A percentile compares a stretch with the other conserved stretches of the same genome.
Evolutionary conservation across 2,113 vertebrate genomes (phyloP).

Genomic region (Brachirus orientalis): DNA sequence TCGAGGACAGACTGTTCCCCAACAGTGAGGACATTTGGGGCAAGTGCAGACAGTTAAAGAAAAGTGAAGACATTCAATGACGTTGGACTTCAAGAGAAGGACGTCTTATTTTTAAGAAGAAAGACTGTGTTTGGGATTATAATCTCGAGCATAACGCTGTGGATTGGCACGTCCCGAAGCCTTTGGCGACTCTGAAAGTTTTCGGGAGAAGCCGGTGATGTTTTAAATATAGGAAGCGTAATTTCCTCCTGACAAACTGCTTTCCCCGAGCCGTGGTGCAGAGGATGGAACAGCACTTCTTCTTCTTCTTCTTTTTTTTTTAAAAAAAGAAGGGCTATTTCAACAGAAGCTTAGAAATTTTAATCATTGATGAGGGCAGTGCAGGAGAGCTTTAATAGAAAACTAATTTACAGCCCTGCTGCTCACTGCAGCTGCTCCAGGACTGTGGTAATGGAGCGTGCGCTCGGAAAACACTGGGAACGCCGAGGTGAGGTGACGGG

Average conservation of each 20-base stretch:
- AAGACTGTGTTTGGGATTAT: too few species aligned
- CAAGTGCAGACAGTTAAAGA: too few species aligned
- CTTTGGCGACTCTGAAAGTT: too few species aligned
- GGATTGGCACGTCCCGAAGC: too few species aligned
- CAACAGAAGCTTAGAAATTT: slow-evolving; percentile 66
- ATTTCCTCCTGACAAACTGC: slow-evolving; percentile 65
- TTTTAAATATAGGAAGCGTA: slow-evolving; percentile 51
- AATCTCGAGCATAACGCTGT: too few species aligned
- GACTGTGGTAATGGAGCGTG: slow-evolving; percentile 33
- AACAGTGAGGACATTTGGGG: too few species aligned
- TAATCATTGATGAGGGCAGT: slow-evolving; percentile 72
- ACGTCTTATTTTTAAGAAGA: too few species aligned
- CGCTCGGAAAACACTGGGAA: not conserved
- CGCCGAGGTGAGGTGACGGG: slow-evolving; percentile 13
- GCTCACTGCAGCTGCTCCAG: slow-evolving; percentile 62
- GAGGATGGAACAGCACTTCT: too few species aligned
- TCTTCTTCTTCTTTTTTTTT: slow-evolving; percentile 32
- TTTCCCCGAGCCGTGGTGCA: too few species aligned
- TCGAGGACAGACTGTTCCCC: too few species aligned
- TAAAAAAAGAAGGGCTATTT: slow-evolving; percentile 68
- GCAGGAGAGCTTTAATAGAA: slow-evolving; percentile 71
- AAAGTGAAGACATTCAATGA: too few species aligned
- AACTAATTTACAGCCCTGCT: slow-evolving; percentile 69
- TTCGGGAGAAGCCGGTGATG: slow-evolving; percentile 24
- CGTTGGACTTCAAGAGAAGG: too few species aligned